These are phyloP conservation scores for Leptothorax acervorum DNA, from an alignment of 2,888 invertebrate species.

Conservation along the genomic window DNA sequence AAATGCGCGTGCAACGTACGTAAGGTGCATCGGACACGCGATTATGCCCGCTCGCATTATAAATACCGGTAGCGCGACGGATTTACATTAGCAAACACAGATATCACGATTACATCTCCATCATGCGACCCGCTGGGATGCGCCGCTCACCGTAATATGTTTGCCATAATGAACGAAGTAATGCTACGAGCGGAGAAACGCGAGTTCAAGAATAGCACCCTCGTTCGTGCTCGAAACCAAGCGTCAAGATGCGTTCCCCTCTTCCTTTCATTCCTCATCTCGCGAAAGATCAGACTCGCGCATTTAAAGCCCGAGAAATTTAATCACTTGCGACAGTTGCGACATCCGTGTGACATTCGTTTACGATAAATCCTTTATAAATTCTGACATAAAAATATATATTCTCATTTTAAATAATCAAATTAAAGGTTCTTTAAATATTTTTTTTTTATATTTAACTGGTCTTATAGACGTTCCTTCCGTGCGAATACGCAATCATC, in stretches of 20 bases:
- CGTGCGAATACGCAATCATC: background rate
- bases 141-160: constrained; percentile 60
- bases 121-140: constrained; percentile 64
- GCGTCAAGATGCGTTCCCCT: background rate
- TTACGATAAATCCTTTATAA: background rate
- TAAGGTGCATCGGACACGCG: constrained; percentile 46
- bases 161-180: constrained; percentile 67
- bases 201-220: constrained; percentile 47
- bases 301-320: background rate
- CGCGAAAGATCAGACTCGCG: background rate
- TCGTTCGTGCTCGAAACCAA: constrained; percentile 22
- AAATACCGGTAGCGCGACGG: constrained; percentile 68
- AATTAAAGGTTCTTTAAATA: background rate
- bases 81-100: constrained; percentile 69
- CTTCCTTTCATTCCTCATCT: background rate
- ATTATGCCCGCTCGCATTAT: constrained; percentile 54
- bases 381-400: background rate
- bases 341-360: background rate
- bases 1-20: constrained; percentile 38
- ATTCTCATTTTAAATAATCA: background rate
- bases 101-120: constrained; percentile 68
- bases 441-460: background rate
- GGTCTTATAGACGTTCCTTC: background rate
- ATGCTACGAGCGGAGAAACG: constrained; percentile 61
- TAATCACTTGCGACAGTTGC: background rate